Percentiles rank a stretch among this genome's conserved stretches.
phyloP scores from a whole-genome alignment of 2,113 vertebrate species.

The Symphodus melops region DNA sequence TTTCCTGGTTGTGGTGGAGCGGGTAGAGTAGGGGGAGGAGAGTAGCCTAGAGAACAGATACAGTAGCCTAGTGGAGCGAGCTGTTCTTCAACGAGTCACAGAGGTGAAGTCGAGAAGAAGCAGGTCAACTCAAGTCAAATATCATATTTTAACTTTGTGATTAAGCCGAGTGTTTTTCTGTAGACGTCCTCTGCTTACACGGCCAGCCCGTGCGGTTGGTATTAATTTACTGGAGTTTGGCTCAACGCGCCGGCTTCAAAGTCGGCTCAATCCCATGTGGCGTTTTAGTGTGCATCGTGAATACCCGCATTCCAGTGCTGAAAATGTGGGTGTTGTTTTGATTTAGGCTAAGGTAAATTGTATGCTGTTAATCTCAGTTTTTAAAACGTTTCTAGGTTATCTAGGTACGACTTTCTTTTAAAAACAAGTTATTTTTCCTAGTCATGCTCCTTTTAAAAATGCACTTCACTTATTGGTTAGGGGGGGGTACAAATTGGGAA shows the following conservation, averaged over 20 bases:
- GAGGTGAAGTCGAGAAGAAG: slow-evolving; percentile 13
- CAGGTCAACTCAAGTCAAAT: not conserved
- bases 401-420: too few relatives aligned
- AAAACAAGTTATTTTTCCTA: too few relatives aligned
- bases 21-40: slow-evolving; percentile 56
- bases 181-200: slow-evolving; percentile 31
- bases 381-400: too few relatives aligned
- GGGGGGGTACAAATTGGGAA: too few relatives aligned
- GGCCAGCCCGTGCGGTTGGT: slow-evolving; percentile 27
- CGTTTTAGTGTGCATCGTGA: slow-evolving; percentile 34
- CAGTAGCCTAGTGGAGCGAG: slow-evolving; percentile 76
- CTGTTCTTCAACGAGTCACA: slow-evolving; percentile 68
- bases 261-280: slow-evolving; percentile 63
- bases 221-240: slow-evolving; percentile 57
- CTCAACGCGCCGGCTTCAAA: slow-evolving; percentile 79
- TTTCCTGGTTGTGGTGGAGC: slow-evolving; percentile 83
- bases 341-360: too few relatives aligned
- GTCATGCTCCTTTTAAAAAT: too few relatives aligned
- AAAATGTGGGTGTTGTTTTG: too few relatives aligned
- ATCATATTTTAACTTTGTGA: slow-evolving; percentile 31
- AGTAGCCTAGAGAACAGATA: slow-evolving; percentile 56
- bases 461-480: too few relatives aligned
- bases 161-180: slow-evolving; percentile 2
- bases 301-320: not conserved
- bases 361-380: too few relatives aligned